A percentile compares a stretch with the other conserved stretches of the same genome.
phyloP scores from a whole-genome alignment of 1,140 invertebrate genomes.

The Bombus cullumanus region DNA sequence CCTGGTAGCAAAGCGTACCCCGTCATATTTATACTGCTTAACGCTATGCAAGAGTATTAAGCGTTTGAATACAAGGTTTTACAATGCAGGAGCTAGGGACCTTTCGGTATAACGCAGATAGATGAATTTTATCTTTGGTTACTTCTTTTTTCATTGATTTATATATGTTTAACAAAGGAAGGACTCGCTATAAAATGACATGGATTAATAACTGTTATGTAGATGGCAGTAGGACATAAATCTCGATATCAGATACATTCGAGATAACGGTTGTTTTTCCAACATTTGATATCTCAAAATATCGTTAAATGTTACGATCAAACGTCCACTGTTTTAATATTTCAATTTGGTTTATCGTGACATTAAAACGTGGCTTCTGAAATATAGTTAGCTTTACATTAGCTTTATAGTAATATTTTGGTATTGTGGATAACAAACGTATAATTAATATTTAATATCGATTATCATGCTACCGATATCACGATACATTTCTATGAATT shows the following conservation, averaged over 20 bases:
- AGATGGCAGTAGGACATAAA: background rate
- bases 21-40: constrained; percentile 22
- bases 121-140: background rate
- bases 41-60: background rate
- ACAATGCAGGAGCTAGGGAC: background rate
- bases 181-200: background rate
- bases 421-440: background rate
- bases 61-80: constrained; percentile 1
- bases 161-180: background rate
- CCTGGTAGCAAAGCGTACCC: background rate
- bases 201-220: background rate
- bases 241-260: too few species aligned
- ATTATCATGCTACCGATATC: background rate
- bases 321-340: background rate
- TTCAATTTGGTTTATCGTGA: background rate
- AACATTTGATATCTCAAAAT: background rate
- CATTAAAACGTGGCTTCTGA: background rate
- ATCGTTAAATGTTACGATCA: background rate
- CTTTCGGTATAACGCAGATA: background rate
- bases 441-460: background rate
- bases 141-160: background rate
- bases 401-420: background rate
- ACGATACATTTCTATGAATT: background rate
- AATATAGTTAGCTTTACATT: background rate
- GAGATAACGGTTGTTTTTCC: too few species aligned